phyloP scores from a whole-genome alignment of 2,113 vertebrate species.

The Hylia prasina region DNA sequence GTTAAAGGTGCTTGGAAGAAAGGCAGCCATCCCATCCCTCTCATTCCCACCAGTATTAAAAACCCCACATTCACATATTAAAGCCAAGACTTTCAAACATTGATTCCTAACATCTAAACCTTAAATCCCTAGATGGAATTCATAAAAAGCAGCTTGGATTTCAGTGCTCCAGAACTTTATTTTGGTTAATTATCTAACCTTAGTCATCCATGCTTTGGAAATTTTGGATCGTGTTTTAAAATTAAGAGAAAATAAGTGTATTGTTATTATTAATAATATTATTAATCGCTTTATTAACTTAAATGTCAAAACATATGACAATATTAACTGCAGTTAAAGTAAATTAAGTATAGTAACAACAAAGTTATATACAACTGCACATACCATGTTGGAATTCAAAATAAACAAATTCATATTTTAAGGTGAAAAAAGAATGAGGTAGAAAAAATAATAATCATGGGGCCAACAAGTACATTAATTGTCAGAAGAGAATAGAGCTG shows the following conservation, averaged over 20 bases:
- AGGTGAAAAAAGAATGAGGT: background rate
- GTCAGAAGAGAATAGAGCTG: background rate
- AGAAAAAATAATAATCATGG: background rate
- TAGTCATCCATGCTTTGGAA: background rate
- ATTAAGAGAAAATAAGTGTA: background rate
- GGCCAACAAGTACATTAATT: background rate
- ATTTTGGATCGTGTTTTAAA: background rate
- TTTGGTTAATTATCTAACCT: background rate
- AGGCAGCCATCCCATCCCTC: background rate
- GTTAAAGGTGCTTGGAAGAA: background rate
- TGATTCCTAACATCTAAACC: background rate
- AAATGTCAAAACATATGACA: background rate
- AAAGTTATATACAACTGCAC: background rate
- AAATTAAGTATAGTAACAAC: background rate
- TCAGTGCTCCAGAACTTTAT: background rate
- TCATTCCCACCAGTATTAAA: background rate
- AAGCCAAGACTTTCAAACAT: background rate
- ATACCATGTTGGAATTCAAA: background rate
- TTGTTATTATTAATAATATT: background rate
- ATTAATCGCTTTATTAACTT: background rate
- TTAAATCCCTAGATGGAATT: background rate
- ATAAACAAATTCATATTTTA: background rate
- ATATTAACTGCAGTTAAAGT: background rate
- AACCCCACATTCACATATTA: rapidly evolving
- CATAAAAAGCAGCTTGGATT: background rate